Evolutionary conservation across 2,113 vertebrate genomes (phyloP).

Genomic region (Columbina picui): DNA sequence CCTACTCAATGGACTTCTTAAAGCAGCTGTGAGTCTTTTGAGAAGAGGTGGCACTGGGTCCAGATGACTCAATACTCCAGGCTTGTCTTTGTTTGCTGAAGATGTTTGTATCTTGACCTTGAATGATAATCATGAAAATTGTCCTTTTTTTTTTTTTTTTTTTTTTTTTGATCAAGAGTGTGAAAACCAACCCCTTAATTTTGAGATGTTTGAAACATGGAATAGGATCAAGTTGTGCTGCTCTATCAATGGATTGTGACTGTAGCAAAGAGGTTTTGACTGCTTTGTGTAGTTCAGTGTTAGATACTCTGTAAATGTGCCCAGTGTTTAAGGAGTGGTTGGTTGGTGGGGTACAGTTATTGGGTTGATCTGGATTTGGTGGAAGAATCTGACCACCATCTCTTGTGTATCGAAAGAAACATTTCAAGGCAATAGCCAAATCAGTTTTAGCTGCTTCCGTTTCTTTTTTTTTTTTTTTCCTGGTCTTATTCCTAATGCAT

Average conservation of each 20-base stretch:
- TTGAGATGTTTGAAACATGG: neutral
- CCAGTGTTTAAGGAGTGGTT: neutral
- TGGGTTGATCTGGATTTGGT: neutral
- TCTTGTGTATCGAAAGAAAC: neutral
- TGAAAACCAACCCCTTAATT: neutral
- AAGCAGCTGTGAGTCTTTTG: neutral
- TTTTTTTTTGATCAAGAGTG: neutral
- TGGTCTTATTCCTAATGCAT: neutral
- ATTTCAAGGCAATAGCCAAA: neutral
- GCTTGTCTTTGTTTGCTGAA: neutral
- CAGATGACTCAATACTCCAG: neutral
- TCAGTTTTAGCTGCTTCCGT: neutral
- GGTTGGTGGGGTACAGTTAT: neutral
- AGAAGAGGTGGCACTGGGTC: neutral
- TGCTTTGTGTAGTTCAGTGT: neutral
- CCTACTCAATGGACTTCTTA: neutral
- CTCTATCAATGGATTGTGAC: neutral
- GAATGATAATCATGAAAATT: neutral
- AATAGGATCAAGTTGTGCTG: neutral
- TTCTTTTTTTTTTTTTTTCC: constrained; percentile 2
- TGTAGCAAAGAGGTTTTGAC: neutral
- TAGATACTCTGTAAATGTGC: neutral
- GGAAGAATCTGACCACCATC: neutral
- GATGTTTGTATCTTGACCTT: neutral
- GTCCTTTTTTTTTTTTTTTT: too few species aligned